A percentile compares a stretch with the other conserved stretches of the same genome.
Evolutionary conservation across 2,888 invertebrate genomes (phyloP).

Genomic region (Luperina nickerlii): DNA sequence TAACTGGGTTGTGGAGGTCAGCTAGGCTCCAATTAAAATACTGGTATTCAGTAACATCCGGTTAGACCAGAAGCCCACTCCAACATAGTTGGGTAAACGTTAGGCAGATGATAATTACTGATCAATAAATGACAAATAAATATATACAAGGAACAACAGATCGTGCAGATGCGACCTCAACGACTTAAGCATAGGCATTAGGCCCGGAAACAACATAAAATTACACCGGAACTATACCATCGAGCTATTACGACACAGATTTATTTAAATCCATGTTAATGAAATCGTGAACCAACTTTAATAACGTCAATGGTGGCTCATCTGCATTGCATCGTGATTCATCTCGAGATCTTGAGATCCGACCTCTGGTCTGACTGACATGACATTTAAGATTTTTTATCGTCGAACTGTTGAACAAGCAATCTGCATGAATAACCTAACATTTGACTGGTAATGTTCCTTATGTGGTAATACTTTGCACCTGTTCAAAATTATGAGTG

Average conservation of each 20-base stretch:
- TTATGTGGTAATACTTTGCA: constrained; percentile 46
- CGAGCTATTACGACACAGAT: constrained; percentile 30
- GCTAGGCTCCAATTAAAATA: neutral
- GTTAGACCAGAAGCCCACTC: neutral
- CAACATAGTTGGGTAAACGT: neutral
- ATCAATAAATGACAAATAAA: too few relatives aligned
- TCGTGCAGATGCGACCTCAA: constrained; percentile 24
- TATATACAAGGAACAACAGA: neutral
- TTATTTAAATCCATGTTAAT: constrained; percentile 53
- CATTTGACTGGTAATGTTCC: constrained; percentile 55
- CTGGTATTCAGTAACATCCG: neutral
- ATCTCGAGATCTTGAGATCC: constrained; percentile 41
- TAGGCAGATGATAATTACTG: neutral
- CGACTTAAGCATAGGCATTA: constrained; percentile 32
- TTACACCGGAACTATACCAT: constrained; percentile 60
- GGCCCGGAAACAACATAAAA: constrained; percentile 53
- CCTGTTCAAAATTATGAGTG: constrained; percentile 44
- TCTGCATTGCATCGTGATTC: constrained; percentile 55
- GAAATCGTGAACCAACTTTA: constrained; percentile 57
- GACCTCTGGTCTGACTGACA: constrained; percentile 48
- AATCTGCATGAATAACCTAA: constrained; percentile 54
- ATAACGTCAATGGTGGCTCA: constrained; percentile 39
- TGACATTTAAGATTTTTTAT: constrained; percentile 65
- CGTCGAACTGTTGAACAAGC: constrained; percentile 36
- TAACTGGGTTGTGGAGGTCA: neutral